phyloP scores from a whole-genome alignment of 2,113 vertebrate species.

The Rhea americana region DNA sequence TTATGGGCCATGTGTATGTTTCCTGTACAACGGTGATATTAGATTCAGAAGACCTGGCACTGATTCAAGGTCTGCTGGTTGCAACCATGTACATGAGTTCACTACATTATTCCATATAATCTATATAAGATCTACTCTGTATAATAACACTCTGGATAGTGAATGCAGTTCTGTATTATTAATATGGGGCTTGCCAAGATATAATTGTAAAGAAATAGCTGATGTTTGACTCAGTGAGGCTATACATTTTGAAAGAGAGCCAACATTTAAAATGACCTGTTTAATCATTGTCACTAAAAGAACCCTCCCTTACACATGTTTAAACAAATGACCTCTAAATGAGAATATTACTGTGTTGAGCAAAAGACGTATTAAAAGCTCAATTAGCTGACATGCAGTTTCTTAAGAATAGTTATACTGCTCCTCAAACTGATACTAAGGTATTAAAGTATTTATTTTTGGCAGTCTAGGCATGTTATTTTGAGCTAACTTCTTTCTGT shows the following conservation, averaged over 20 bases:
- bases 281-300: conserved; percentile 23
- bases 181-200: not conserved
- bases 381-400: not conserved
- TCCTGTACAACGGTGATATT: not conserved
- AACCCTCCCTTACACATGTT: not conserved
- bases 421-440: not conserved
- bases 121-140: not conserved
- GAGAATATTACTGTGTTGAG: conserved; percentile 11
- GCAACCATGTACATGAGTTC: not conserved
- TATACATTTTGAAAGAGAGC: not conserved
- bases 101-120: not conserved
- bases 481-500: not conserved
- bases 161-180: not conserved
- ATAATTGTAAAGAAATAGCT: conserved; percentile 10
- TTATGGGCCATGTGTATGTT: not conserved
- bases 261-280: not conserved
- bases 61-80: not conserved
- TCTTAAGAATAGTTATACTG: not conserved
- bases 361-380: conserved; percentile 15
- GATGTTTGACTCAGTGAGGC: not conserved
- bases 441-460: not conserved
- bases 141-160: not conserved
- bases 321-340: conserved; percentile 26
- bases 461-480: not conserved
- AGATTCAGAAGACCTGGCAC: not conserved